Base-by-base conservation (phyloP, 2,888 invertebrate genomes). In the Alloplasta piceator region DNA sequence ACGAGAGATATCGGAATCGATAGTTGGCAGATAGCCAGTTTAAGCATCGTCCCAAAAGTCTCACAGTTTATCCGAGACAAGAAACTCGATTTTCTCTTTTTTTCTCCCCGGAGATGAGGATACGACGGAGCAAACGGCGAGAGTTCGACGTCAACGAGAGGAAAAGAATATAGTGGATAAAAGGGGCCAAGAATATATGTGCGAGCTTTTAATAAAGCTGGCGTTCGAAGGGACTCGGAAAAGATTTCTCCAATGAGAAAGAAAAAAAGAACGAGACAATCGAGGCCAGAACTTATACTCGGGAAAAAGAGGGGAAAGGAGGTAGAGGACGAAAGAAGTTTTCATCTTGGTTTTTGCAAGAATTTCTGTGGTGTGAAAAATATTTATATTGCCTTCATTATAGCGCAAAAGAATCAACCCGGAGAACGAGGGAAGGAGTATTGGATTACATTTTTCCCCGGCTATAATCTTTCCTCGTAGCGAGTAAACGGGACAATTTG, bases 371-470 rank as follows among this genome's bases (percentile, higher is more conserved):
- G 63, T 80, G 78, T 80, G 87, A 83, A 86, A 87, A 90, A 90
- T 89, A 90, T 90, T 89, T 88, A 89, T 90, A 90, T 90, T 52
- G 89, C 86, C 88, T 89, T 89, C 89, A 86, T 90, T 90, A 89
- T 85, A 87, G 85, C 87, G 85, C 87, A 85, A 87, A 87, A 89
- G 88, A 89, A 89, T 90, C 87, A 89, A 89, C 88, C 86, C 87
- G 84, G 86, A 85, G 46, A 9, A 41, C 26, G 41, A 14, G 12
- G 12, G 39, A 60, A 89, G 9, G 6, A 52, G 14, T 52, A n/a
- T 52, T 52, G 4, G 5, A 52, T 52, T 52, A 52, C 6, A 52
- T 16, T 52, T 52, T 9, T 14, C 6, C 16, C 26, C 26, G 26
- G 14, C 16, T 52, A 52, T 52, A 52, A 52, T 52, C 52, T n/a